Conservation (phyloP, 1,140 invertebrate genomes). For the Dreissena polymorpha region DNA sequence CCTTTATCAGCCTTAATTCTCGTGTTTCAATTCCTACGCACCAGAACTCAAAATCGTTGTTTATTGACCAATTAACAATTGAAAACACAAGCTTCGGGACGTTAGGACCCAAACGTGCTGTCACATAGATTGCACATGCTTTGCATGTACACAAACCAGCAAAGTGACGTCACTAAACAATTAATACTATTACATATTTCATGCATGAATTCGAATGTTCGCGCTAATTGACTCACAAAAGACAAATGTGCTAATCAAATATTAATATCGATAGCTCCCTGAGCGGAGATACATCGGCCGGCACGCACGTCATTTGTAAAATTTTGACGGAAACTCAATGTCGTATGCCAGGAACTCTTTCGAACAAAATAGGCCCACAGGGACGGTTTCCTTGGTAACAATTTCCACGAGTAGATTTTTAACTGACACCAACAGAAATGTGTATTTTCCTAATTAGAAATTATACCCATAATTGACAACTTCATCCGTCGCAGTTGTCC, state of each 20-base stretch:
- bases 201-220: too few relatives aligned
- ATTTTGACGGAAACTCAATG: slow-evolving; percentile 40
- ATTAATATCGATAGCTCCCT: slow-evolving; percentile 39
- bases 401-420: slow-evolving; percentile 7
- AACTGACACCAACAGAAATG: not conserved
- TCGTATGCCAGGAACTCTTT: not conserved
- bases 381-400: slow-evolving; percentile 39
- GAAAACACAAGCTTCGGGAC: too few relatives aligned
- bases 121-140: too few relatives aligned
- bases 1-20: too few relatives aligned
- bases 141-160: too few relatives aligned
- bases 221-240: slow-evolving; percentile 13
- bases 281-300: slow-evolving; percentile 2
- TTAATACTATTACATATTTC: too few relatives aligned
- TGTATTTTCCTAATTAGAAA: slow-evolving; percentile 3
- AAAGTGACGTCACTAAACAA: too few relatives aligned
- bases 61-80: too few relatives aligned
- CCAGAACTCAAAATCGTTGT: too few relatives aligned
- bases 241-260: slow-evolving; percentile 49
- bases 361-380: slow-evolving; percentile 33
- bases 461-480: not conserved
- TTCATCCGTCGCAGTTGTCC: not conserved
- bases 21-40: too few relatives aligned
- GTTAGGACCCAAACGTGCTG: too few relatives aligned
- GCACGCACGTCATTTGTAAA: slow-evolving; percentile 25